Conservation (phyloP, 2,113 vertebrate genomes). For the Junco hyemalis region DNA sequence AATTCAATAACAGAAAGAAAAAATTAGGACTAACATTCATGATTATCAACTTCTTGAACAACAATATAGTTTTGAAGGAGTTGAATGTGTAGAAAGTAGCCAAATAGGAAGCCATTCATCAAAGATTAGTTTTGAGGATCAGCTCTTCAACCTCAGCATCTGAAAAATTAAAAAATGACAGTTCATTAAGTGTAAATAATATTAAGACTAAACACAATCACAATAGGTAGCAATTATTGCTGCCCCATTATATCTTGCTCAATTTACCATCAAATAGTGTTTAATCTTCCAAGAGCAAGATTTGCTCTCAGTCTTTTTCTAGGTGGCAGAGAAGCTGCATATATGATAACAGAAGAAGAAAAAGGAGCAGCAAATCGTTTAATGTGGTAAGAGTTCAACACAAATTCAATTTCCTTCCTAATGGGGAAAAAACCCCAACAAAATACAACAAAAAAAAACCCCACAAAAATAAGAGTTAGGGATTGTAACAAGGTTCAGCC, state of each 20-base stretch:
- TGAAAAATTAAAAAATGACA: conserved; percentile 44
- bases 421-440: not conserved
- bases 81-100: not conserved
- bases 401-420: not conserved
- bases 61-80: not conserved
- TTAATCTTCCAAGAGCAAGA: conserved; percentile 11
- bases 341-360: not conserved
- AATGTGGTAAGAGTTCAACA: not conserved
- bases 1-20: not conserved
- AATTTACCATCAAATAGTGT: conserved; percentile 32
- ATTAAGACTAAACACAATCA: conserved; percentile 4
- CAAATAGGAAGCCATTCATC: not conserved
- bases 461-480: not conserved
- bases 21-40: not conserved
- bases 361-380: not conserved
- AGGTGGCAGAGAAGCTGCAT: not conserved
- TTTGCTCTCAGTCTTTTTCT: not conserved
- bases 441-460: accelerated
- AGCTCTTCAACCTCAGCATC: conserved; percentile 15
- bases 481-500: not conserved
- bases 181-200: conserved; percentile 29
- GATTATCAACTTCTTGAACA: not conserved
- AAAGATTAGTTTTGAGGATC: not conserved
- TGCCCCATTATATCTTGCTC: conserved; percentile 2
- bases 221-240: conserved; percentile 6